These are phyloP conservation scores for Julus scanicus DNA, from an alignment of 2,888 invertebrate species.

Conservation along the genomic window DNA sequence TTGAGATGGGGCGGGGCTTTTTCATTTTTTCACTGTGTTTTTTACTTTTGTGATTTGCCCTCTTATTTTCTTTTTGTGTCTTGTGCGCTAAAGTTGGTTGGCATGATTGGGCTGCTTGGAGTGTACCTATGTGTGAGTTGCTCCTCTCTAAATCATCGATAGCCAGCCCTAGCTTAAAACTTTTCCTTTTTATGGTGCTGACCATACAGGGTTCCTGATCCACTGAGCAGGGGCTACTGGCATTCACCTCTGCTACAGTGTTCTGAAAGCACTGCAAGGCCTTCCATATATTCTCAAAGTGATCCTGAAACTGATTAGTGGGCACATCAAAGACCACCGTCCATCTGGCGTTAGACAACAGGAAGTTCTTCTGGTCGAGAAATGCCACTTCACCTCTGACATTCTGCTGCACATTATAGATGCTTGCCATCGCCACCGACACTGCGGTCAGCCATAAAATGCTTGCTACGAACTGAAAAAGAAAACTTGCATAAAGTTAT, in stretches of 20 bases:
- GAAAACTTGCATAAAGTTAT: too few species aligned
- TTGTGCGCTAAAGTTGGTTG: too few species aligned
- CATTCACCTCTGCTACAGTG: not conserved
- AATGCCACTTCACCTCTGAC: not conserved
- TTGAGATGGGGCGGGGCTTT: too few species aligned
- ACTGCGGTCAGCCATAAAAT: not conserved
- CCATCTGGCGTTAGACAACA: not conserved
- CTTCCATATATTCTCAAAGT: not conserved
- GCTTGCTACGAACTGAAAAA: too few species aligned
- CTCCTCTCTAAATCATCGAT: not conserved
- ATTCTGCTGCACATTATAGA: not conserved
- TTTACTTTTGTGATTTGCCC: too few species aligned
- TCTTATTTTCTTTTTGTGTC: too few species aligned
- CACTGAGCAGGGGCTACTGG: too few species aligned
- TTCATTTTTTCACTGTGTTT: too few species aligned
- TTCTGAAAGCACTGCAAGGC: not conserved
- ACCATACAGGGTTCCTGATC: not conserved
- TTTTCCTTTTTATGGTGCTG: not conserved
- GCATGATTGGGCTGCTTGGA: too few species aligned
- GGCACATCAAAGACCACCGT: not conserved
- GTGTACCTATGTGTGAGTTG: too few species aligned
- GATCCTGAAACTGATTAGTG: not conserved
- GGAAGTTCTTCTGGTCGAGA: not conserved
- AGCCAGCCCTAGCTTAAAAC: not conserved
- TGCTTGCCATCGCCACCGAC: not conserved